Percentiles rank a stretch among this genome's conserved stretches.
phyloP scores from a whole-genome alignment of 2,797 vertebrate genomes.

The Gymnodraco acuticeps region DNA sequence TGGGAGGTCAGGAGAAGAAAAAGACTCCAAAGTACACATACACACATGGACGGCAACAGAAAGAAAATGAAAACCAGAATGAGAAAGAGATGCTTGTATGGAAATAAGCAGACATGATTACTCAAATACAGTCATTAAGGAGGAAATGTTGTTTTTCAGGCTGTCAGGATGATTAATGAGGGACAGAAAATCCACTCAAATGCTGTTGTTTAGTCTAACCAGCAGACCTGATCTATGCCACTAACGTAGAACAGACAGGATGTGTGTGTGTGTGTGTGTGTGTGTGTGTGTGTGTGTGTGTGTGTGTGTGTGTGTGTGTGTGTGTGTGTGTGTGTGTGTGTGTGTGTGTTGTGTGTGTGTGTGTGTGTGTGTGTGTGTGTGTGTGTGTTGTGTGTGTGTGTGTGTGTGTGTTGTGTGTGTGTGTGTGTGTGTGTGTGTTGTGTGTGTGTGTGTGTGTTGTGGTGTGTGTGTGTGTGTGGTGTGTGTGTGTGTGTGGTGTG shows the following conservation, averaged over 20 bases:
- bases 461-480: slow-evolving; percentile 56
- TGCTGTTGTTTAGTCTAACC: slow-evolving; percentile 97
- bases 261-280: slow-evolving; percentile 50
- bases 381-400: slow-evolving; percentile 51
- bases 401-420: not conserved
- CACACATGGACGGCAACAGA: slow-evolving; percentile 29
- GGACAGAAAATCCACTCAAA: slow-evolving; percentile 92
- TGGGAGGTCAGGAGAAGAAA: slow-evolving; percentile 70
- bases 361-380: slow-evolving; percentile 44
- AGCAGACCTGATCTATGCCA: slow-evolving; percentile 91
- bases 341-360: slow-evolving; percentile 46
- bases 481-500: slow-evolving; percentile 29
- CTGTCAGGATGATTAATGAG: slow-evolving; percentile 99
- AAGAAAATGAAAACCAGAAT: slow-evolving; percentile 37
- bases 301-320: slow-evolving; percentile 6
- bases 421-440: slow-evolving; percentile 22
- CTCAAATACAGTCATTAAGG: slow-evolving; percentile 98
- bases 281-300: not conserved
- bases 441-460: slow-evolving; percentile 39
- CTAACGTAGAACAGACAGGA: slow-evolving; percentile 89
- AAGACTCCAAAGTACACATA: slow-evolving; percentile 65
- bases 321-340: slow-evolving; percentile 49
- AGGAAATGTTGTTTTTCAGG: slow-evolving; percentile 98
- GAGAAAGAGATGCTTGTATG: slow-evolving; percentile 69
- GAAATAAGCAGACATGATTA: slow-evolving; percentile 89